Evolutionary conservation across 2,888 invertebrate genomes (phyloP).

Genomic region (Philereme vetulata): DNA sequence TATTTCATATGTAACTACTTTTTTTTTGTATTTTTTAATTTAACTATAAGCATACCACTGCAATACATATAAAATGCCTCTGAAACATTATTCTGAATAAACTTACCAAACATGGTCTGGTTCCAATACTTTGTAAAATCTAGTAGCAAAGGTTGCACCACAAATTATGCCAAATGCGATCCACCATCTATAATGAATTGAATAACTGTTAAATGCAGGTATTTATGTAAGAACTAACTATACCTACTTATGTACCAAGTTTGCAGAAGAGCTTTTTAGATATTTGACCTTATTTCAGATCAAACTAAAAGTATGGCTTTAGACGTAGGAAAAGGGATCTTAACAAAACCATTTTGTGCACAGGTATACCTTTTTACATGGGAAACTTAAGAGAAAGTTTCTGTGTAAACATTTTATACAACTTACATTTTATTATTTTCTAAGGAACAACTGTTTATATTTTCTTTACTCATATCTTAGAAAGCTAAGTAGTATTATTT

Average conservation of each 20-base stretch:
- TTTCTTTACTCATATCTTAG: constrained; percentile 36
- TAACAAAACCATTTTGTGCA: no score
- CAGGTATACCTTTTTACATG: neutral
- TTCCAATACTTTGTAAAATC: constrained; percentile 95
- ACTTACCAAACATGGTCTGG: constrained; percentile 97
- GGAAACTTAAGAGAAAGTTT: constrained; percentile 1
- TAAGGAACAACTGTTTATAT: constrained; percentile 16
- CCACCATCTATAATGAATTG: constrained; percentile 80
- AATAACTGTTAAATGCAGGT: neutral
- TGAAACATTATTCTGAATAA: neutral
- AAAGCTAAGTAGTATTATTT: neutral
- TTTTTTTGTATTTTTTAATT: no score
- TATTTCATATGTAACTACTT: no score
- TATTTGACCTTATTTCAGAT: no score
- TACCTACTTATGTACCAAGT: no score
- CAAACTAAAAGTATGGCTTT: no score
- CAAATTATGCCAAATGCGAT: constrained; percentile 86
- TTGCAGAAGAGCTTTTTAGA: no score
- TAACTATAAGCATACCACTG: no score
- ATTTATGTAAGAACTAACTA: no score
- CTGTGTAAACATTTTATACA: neutral
- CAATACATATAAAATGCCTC: no score
- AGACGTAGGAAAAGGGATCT: no score
- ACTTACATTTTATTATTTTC: constrained; percentile 38
- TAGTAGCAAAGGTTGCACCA: constrained; percentile 87